A percentile compares a stretch with the other conserved stretches of the same genome.
These are phyloP conservation scores for Ceratoteleas bidentatus DNA, from an alignment of 1,140 invertebrate genomes.

Conservation along the genomic window DNA sequence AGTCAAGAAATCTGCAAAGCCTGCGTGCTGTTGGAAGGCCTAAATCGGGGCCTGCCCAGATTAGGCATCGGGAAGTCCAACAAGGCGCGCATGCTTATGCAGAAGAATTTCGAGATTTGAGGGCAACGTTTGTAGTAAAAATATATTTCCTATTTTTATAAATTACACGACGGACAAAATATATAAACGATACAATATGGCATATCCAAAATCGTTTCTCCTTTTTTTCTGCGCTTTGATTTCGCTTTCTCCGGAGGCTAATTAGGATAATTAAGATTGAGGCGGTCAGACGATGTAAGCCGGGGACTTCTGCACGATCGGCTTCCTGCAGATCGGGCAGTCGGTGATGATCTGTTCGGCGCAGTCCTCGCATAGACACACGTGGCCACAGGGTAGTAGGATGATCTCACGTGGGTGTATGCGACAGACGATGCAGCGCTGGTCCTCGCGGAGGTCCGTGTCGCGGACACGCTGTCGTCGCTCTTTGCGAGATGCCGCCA, in stretches of 20 bases:
- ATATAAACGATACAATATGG: background rate
- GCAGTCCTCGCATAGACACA: constrained; percentile 92
- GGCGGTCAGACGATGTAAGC: no score
- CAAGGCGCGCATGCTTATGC: constrained; percentile 85
- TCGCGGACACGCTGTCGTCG: constrained; percentile 84
- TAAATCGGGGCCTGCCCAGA: constrained; percentile 95
- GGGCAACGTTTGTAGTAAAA: constrained; percentile 35
- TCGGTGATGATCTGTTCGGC: constrained; percentile 84
- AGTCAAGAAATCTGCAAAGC: constrained; percentile 98
- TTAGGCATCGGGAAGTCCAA: constrained; percentile 93
- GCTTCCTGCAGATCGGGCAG: constrained; percentile 88
- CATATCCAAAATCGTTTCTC: no score
- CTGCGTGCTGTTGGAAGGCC: constrained; percentile 96
- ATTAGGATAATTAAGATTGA: no score
- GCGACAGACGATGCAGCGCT: constrained; percentile 89
- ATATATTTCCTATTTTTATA: constrained; percentile 52
- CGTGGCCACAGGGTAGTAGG: constrained; percentile 90
- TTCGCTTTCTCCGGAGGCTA: no score
- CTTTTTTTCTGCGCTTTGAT: background rate
- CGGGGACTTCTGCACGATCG: no score
- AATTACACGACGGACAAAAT: background rate
- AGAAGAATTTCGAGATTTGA: constrained; percentile 65
- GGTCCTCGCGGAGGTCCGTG: constrained; percentile 84
- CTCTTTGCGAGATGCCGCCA: constrained; percentile 85
- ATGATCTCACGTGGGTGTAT: constrained; percentile 91